These are phyloP conservation scores for Tetranychus cinnabarinus DNA, from an alignment of 1,140 invertebrate genomes.

Conservation along the genomic window DNA sequence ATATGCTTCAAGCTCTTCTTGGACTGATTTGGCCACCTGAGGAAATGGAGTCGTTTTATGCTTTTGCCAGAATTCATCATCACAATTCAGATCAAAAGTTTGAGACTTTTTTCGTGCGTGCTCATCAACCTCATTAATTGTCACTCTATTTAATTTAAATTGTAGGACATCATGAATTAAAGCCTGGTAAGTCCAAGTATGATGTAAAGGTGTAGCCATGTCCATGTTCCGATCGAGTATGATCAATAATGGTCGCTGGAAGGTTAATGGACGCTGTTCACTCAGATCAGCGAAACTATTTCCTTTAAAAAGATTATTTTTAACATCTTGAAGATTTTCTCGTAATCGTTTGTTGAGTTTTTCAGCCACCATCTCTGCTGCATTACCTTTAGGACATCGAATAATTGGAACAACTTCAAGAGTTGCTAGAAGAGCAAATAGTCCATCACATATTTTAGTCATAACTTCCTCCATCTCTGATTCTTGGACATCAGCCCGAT, in stretches of 20 bases:
- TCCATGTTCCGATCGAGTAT: slow-evolving; percentile 85
- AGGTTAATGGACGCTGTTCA: slow-evolving; percentile 18
- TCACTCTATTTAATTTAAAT: slow-evolving; percentile 61
- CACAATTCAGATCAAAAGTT: slow-evolving; percentile 68
- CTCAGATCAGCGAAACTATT: neutral
- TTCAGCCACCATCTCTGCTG: slow-evolving; percentile 90
- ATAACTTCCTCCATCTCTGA: slow-evolving; percentile 85
- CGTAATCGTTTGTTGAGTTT: slow-evolving; percentile 90
- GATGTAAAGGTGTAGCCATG: slow-evolving; percentile 88
- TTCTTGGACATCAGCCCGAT: slow-evolving; percentile 78
- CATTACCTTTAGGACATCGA: slow-evolving; percentile 76
- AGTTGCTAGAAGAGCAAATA: slow-evolving; percentile 94
- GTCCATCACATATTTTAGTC: slow-evolving; percentile 78
- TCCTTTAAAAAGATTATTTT: slow-evolving; percentile 51
- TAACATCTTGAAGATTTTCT: slow-evolving; percentile 84
- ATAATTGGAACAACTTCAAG: slow-evolving; percentile 84
- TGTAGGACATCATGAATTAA: slow-evolving; percentile 83
- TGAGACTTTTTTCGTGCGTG: slow-evolving; percentile 36
- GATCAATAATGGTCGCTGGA: slow-evolving; percentile 74
- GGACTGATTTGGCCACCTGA: slow-evolving; percentile 87
- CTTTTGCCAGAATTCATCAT: slow-evolving; percentile 69
- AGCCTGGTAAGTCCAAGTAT: slow-evolving; percentile 99
- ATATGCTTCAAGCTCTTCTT: slow-evolving; percentile 89
- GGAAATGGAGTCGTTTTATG: slow-evolving; percentile 95
- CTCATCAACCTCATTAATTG: slow-evolving; percentile 41